phyloP scores from a whole-genome alignment of 1,140 invertebrate genomes.

The Diachasma alloeum region DNA sequence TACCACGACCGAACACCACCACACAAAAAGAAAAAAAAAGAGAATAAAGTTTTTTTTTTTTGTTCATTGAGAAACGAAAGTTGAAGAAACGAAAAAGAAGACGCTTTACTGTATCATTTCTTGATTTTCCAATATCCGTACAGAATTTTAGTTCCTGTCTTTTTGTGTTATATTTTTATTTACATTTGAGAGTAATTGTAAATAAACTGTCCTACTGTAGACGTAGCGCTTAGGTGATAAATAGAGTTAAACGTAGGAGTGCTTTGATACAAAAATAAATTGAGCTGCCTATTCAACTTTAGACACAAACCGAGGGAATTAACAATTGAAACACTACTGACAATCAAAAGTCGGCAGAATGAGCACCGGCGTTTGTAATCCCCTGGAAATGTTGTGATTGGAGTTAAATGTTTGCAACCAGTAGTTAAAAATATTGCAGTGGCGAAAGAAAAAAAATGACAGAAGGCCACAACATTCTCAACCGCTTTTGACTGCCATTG shows the following conservation, averaged over 20 bases:
- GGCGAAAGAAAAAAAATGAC: background rate
- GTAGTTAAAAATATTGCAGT: background rate
- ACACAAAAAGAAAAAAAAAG: conserved; percentile 45
- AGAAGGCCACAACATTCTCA: background rate
- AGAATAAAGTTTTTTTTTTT: background rate
- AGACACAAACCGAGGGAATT: background rate
- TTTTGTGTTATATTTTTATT: conserved; percentile 36
- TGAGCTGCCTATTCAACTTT: conserved; percentile 30
- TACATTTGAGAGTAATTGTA: conserved; percentile 34
- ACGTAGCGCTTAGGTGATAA: conserved; percentile 39
- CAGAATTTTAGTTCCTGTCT: conserved; percentile 26
- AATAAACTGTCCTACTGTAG: conserved; percentile 51
- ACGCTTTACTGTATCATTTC: conserved; percentile 13
- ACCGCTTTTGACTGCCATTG: conserved; percentile 20
- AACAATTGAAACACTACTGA: background rate
- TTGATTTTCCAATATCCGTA: conserved; percentile 10
- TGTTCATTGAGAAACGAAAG: background rate
- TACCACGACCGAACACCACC: conserved; percentile 63
- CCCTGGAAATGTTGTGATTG: conserved; percentile 13
- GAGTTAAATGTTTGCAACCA: conserved; percentile 7
- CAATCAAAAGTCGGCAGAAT: conserved; percentile 22
- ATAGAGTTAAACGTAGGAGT: conserved; percentile 49
- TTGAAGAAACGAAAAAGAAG: conserved; percentile 4
- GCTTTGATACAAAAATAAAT: conserved; percentile 42
- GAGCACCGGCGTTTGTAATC: conserved; percentile 21